A percentile compares a stretch with the other conserved stretches of the same genome.
Conservation (phyloP, 1,140 invertebrate genomes). For the Drosophila malerkotliana region DNA sequence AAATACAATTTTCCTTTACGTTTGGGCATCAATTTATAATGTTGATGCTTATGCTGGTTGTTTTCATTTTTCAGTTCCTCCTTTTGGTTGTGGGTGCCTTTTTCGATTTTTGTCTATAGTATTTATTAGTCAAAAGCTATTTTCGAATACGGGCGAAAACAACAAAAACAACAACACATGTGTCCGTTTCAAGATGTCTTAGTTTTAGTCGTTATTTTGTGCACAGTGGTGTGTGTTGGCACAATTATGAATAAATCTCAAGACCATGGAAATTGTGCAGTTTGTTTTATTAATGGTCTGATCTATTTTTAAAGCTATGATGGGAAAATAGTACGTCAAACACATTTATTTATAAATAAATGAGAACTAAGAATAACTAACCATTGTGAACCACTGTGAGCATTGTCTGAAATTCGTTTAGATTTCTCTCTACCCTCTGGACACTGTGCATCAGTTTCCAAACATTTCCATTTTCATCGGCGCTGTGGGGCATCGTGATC, state of each 20-base stretch:
- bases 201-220: slow-evolving; percentile 24
- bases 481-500: slow-evolving; percentile 68
- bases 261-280: slow-evolving; percentile 18
- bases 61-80: slow-evolving; percentile 32
- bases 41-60: slow-evolving; percentile 40
- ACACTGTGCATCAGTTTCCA: slow-evolving; percentile 56
- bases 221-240: slow-evolving; percentile 48
- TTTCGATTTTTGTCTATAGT: slow-evolving; percentile 76
- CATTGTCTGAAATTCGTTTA: slow-evolving; percentile 2
- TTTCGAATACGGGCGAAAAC: slow-evolving; percentile 65
- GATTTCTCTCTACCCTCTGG: slow-evolving; percentile 10
- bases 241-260: slow-evolving; percentile 9
- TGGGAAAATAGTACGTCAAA: slow-evolving; percentile 19
- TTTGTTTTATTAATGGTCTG: slow-evolving; percentile 13
- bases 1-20: slow-evolving; percentile 39
- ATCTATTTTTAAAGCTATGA: slow-evolving; percentile 29
- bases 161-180: slow-evolving; percentile 57
- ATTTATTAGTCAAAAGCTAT: slow-evolving; percentile 83
- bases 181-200: slow-evolving; percentile 32
- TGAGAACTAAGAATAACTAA: not conserved
- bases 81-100: slow-evolving; percentile 51
- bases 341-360: slow-evolving; percentile 10
- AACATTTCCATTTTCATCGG: slow-evolving; percentile 69
- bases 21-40: slow-evolving; percentile 48
- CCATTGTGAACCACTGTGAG: slow-evolving; percentile 3